These are phyloP conservation scores for Crotalus viridis DNA, from an alignment of 2,113 vertebrate genomes.

Conservation along the genomic window DNA sequence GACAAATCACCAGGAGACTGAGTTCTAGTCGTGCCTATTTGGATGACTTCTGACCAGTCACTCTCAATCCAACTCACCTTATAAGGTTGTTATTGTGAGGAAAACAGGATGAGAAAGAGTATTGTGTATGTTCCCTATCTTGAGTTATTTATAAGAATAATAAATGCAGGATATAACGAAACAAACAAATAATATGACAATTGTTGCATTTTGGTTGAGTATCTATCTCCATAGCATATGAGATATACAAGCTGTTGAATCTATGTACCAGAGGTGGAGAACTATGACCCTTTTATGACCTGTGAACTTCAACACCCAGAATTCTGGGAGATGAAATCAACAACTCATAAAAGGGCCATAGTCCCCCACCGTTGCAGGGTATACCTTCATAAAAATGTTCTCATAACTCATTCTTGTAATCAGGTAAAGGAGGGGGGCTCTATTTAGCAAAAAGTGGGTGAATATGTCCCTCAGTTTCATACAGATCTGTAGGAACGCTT, in stretches of 20 bases:
- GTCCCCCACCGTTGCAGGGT: not conserved
- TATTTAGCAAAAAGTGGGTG: not conserved
- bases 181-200: not conserved
- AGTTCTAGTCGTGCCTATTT: not conserved
- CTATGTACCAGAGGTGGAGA: not conserved
- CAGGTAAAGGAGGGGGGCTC: not conserved
- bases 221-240: not conserved
- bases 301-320: too few relatives aligned
- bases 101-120: too few relatives aligned
- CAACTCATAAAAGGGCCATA: too few relatives aligned
- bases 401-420: not conserved
- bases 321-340: too few relatives aligned
- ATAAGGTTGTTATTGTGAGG: too few relatives aligned
- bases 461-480: not conserved
- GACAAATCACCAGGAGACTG: not conserved
- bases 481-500: too few relatives aligned
- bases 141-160: too few relatives aligned
- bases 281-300: not conserved
- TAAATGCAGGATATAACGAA: not conserved
- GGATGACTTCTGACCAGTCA: too few relatives aligned
- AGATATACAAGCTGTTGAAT: too few relatives aligned
- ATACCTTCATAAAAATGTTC: not conserved
- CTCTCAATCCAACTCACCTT: too few relatives aligned
- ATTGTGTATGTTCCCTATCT: too few relatives aligned
- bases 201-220: not conserved